A percentile compares a stretch with the other conserved stretches of the same genome.
These are phyloP conservation scores for Asteroscopus sphinx DNA, from an alignment of 2,888 invertebrate genomes.

Conservation along the genomic window DNA sequence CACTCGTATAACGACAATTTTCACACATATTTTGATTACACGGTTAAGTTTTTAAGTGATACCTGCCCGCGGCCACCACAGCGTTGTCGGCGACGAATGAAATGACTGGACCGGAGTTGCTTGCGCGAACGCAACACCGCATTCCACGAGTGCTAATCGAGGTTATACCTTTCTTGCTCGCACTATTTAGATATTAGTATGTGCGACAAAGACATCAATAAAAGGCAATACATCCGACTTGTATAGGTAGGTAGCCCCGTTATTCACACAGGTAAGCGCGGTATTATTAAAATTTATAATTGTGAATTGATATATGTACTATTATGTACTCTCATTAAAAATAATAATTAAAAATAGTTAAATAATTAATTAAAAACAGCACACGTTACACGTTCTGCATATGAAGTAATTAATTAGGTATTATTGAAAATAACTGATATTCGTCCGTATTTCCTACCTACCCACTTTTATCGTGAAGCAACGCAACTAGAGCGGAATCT, in stretches of 20 bases:
- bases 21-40: constrained; percentile 85
- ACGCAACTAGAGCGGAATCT: constrained; percentile 63
- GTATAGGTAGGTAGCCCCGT: constrained; percentile 82
- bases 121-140: constrained; percentile 85
- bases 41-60: constrained; percentile 64
- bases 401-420: constrained; percentile 4
- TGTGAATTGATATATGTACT: no score
- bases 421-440: not conserved
- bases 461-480: constrained; percentile 43
- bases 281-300: constrained; percentile 69
- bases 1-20: constrained; percentile 79
- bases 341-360: constrained; percentile 7
- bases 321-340: constrained; percentile 34
- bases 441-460: constrained; percentile 7
- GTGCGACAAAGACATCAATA: constrained; percentile 61
- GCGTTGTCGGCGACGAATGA: constrained; percentile 76
- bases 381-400: no score
- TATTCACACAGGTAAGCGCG: constrained; percentile 84
- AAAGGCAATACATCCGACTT: constrained; percentile 62
- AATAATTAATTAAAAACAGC: not conserved
- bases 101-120: constrained; percentile 79
- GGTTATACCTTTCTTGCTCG: constrained; percentile 74
- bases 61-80: constrained; percentile 70
- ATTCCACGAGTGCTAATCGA: constrained; percentile 83
- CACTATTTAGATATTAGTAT: constrained; percentile 25